phyloP scores from a whole-genome alignment of 2,113 vertebrate genomes.

The Hoplias malabaricus region DNA sequence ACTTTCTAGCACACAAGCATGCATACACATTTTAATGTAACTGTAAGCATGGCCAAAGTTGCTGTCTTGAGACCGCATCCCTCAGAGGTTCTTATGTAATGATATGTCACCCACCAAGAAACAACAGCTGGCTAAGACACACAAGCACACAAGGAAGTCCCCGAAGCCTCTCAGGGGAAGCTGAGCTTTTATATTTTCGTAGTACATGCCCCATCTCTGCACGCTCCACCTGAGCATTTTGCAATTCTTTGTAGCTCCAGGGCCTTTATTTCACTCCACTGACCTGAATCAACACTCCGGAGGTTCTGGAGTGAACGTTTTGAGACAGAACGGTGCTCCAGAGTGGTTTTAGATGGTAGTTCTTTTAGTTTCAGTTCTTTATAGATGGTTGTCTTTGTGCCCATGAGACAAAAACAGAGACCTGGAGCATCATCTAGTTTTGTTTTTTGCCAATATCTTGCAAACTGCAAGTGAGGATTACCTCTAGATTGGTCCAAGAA shows the following conservation, averaged over 20 bases:
- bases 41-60: conserved; percentile 32
- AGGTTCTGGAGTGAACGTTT: not conserved
- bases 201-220: not conserved
- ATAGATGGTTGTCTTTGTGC: not conserved
- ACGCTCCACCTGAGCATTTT: not conserved
- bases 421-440: not conserved
- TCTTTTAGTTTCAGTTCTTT: not conserved
- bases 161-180: conserved; percentile 9
- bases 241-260: not conserved
- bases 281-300: conserved; percentile 4
- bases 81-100: conserved; percentile 41
- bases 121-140: conserved; percentile 2
- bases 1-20: not conserved
- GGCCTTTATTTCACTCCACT: conserved; percentile 31
- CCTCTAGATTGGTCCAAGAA: conserved; percentile 22
- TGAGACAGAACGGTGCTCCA: not conserved
- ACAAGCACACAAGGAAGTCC: conserved; percentile 16
- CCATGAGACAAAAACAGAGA: not conserved
- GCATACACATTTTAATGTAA: not conserved
- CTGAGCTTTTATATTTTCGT: conserved; percentile 17
- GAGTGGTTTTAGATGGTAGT: not conserved
- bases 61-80: conserved; percentile 19
- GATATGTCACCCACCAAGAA: conserved; percentile 4
- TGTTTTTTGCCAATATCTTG: not conserved
- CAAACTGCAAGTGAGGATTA: not conserved